These are phyloP conservation scores for Lamellibrachia columna DNA, from an alignment of 2,888 invertebrate genomes.

Conservation along the genomic window DNA sequence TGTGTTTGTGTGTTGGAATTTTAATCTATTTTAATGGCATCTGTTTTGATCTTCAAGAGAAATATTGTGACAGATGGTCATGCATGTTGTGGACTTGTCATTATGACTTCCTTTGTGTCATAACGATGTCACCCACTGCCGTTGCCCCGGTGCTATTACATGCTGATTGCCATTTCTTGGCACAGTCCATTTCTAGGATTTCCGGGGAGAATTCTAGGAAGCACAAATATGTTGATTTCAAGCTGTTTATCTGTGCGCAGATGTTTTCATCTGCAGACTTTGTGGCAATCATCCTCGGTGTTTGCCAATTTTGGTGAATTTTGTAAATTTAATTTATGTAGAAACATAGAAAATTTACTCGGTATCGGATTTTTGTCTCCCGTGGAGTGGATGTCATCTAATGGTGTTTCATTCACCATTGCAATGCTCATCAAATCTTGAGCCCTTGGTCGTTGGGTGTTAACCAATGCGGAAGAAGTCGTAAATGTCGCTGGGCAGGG, in stretches of 20 bases:
- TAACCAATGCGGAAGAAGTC: neutral
- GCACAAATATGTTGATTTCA: neutral
- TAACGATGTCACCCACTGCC: neutral
- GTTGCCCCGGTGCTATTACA: neutral
- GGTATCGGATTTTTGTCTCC: neutral
- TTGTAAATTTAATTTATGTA: neutral
- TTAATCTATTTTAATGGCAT: neutral
- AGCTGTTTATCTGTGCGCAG: neutral
- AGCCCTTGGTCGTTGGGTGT: neutral
- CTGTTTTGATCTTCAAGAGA: neutral
- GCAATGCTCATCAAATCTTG: neutral
- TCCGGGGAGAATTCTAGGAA: neutral
- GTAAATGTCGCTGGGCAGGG: neutral
- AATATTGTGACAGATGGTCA: neutral
- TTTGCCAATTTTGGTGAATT: neutral
- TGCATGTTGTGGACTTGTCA: neutral
- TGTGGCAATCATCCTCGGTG: neutral
- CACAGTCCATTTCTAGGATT: conserved; percentile 6
- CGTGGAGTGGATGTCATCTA: neutral
- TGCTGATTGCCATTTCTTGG: neutral
- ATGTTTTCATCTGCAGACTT: neutral
- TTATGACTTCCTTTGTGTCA: neutral
- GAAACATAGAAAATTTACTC: neutral
- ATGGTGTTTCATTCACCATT: neutral
- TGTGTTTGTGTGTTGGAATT: neutral